phyloP scores from a whole-genome alignment of 2,113 vertebrate genomes.

The Paradoxurus hermaphroditus region DNA sequence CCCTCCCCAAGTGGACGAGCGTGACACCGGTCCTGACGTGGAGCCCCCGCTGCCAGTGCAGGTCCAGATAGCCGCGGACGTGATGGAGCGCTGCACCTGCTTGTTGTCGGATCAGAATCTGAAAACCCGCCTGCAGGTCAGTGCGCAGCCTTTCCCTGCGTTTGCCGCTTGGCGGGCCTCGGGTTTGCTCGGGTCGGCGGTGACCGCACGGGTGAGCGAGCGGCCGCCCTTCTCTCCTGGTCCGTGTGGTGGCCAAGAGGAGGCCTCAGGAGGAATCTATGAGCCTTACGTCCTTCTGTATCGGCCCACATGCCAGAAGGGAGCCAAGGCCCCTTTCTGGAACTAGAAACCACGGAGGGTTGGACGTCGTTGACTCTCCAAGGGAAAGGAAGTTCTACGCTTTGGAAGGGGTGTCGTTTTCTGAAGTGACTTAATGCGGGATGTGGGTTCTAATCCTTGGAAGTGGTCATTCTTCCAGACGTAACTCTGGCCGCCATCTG shows the following conservation, averaged over 20 bases:
- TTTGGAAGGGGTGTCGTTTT: slow-evolving; percentile 42
- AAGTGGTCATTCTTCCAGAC: slow-evolving; percentile 23
- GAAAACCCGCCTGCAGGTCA: slow-evolving; percentile 90
- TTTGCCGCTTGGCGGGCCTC: background rate
- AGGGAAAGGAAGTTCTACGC: background rate
- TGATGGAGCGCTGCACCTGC: slow-evolving; percentile 94
- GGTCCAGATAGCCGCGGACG: slow-evolving; percentile 85
- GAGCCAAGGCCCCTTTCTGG: background rate
- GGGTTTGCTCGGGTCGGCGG: background rate
- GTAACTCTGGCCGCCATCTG: background rate
- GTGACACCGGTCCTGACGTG: slow-evolving; percentile 55
- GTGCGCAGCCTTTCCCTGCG: background rate
- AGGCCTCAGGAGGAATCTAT: background rate
- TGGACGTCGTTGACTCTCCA: background rate
- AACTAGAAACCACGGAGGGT: background rate
- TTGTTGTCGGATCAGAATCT: slow-evolving; percentile 88
- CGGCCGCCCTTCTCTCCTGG: background rate
- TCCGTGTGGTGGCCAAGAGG: background rate
- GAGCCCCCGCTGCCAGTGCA: slow-evolving; percentile 85
- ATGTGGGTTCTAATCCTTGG: slow-evolving; percentile 4
- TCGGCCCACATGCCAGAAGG: background rate
- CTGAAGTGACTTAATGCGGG: background rate
- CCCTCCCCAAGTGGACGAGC: slow-evolving; percentile 30
- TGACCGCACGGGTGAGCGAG: background rate
- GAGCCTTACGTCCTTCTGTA: slow-evolving; percentile 13